Conservation (phyloP, 1,140 invertebrate species). For the Cheumatopsyche charites region DNA sequence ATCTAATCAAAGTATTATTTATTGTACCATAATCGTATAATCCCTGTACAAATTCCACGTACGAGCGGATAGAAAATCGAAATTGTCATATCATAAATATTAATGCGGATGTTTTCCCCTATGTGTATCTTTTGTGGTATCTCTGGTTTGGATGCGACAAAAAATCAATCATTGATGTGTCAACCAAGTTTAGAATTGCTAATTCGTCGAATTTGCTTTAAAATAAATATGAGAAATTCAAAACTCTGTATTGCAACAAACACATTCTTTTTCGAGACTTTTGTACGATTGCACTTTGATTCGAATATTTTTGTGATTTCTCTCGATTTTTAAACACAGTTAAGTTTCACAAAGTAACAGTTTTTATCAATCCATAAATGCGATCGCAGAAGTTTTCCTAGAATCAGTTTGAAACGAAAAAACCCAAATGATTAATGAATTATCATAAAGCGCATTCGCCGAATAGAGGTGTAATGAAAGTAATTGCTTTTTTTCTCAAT, state of each 20-base stretch:
- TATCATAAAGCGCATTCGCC: slow-evolving; percentile 12
- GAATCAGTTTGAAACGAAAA: slow-evolving; percentile 23
- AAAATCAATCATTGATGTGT: slow-evolving; percentile 17
- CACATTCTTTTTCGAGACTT: neutral
- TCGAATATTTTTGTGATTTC: neutral
- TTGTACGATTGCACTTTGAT: slow-evolving; percentile 14
- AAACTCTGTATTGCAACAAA: too few relatives aligned
- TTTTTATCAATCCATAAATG: too few relatives aligned
- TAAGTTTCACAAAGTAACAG: too few relatives aligned
- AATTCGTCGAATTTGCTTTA: neutral
- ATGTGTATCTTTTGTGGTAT: neutral
- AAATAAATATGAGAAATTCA: too few relatives aligned
- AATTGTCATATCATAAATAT: slow-evolving; percentile 12
- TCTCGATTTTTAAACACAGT: too few relatives aligned
- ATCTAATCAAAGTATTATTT: slow-evolving; percentile 18
- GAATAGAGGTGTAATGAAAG: slow-evolving; percentile 20
- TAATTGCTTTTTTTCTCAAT: slow-evolving; percentile 24
- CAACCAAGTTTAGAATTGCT: slow-evolving; percentile 3
- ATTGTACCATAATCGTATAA: slow-evolving; percentile 10
- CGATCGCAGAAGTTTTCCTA: neutral
- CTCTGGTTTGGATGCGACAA: neutral
- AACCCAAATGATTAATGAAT: slow-evolving; percentile 28
- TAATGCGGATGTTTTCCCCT: neutral
- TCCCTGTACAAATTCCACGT: slow-evolving; percentile 8
- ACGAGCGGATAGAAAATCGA: neutral